Base-by-base conservation (phyloP, 2,888 invertebrate species). In the Drosophila borborema region DNA sequence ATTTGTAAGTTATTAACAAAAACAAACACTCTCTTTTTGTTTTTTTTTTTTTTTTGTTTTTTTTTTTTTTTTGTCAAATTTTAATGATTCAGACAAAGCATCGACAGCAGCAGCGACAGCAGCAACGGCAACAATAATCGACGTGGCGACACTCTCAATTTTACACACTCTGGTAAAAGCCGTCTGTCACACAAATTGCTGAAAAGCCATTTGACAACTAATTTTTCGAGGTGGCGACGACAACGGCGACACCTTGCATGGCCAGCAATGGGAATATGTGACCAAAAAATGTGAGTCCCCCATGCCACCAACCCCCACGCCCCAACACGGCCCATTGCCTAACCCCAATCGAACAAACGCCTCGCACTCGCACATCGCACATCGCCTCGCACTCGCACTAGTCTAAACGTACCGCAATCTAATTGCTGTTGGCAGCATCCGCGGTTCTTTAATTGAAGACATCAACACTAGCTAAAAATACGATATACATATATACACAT, bases 361-460 rank as follows among this genome's bases (percentile, higher is more conserved):
- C 73, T 82, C 69, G 77, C 84, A 82, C 84, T 76, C 75, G 72
- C 85, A 82, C 74, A 28, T 6, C 28, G 28, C 82, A 68, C 78
- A 77, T 75, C 85, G 76, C 77, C 73, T 82, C 69, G 77, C 84
- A 82, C 84, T 76, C 75, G 74, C 85, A 81, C 76, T 81, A 81
- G 68, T 69, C 87, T 62, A 86, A 85, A 85, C 80, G 81, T 75
- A 87, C 81, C 85, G 77, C 82, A 89, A 84, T 86, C 86, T 86
- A 86, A 86, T 88, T 86, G 89, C 89, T 86, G 82, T 70, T 81
- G 81, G 85, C 85, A 87, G 85, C 86, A 82, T 88, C 90, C 88
- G 85, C 82, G 88, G 86, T 84, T 90, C 74, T 85, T 91, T 92
- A 92, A 92, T 92, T 92, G 92, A 92, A 92, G 90, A 91, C 92